Evolutionary conservation across 2,888 invertebrate species (phyloP).

Genomic region (Pimpla rufipes): DNA sequence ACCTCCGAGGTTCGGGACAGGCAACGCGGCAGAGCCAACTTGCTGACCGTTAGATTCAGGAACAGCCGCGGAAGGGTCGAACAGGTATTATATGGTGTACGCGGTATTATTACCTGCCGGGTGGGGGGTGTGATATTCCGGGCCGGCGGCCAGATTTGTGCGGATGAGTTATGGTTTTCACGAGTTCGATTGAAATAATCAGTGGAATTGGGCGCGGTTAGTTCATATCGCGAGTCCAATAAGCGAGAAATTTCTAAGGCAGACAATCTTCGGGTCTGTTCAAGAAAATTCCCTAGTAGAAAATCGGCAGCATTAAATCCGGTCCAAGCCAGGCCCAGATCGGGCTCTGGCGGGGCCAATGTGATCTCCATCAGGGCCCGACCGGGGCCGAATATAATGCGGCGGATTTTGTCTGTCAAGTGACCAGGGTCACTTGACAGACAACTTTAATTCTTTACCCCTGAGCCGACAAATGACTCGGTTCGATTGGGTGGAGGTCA

Average conservation of each 20-base stretch:
- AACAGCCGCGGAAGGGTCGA: slow-evolving; percentile 55
- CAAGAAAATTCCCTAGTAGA: too few relatives aligned
- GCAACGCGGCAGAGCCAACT: slow-evolving; percentile 59
- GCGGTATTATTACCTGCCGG: slow-evolving; percentile 56
- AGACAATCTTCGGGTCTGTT: neutral
- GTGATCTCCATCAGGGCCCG: too few relatives aligned
- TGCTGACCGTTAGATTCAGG: slow-evolving; percentile 68
- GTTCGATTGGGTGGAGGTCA: too few relatives aligned
- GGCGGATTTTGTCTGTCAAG: too few relatives aligned
- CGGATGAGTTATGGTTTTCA: slow-evolving; percentile 22
- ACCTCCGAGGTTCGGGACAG: slow-evolving; percentile 35
- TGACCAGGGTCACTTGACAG: too few relatives aligned
- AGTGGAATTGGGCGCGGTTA: neutral
- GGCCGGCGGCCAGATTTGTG: slow-evolving; percentile 56
- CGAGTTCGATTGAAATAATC: slow-evolving; percentile 23
- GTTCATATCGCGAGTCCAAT: neutral
- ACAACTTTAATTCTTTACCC: too few relatives aligned
- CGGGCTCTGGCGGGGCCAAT: too few relatives aligned
- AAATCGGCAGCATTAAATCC: too few relatives aligned
- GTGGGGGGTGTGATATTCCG: slow-evolving; percentile 41
- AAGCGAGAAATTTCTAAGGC: neutral
- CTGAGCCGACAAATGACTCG: too few relatives aligned
- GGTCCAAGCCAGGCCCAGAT: too few relatives aligned
- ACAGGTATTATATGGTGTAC: slow-evolving; percentile 43
- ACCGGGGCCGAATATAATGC: too few relatives aligned